Evolutionary conservation across 2,888 invertebrate species (phyloP).

Genomic region (Eurytoma adleriae): DNA sequence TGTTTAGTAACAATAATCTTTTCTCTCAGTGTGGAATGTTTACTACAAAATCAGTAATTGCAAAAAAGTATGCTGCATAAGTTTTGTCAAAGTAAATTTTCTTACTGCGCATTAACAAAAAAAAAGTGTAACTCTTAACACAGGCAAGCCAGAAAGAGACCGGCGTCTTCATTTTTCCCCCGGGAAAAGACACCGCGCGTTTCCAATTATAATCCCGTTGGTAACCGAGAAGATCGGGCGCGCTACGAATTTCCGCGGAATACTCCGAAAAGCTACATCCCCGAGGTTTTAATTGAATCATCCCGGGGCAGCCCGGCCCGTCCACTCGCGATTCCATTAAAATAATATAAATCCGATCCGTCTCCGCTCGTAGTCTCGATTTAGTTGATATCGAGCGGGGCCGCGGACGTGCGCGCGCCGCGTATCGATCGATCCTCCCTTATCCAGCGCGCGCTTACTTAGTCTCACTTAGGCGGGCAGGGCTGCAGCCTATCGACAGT

Average conservation of each 20-base stretch:
- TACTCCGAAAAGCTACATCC: too few species aligned
- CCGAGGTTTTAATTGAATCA: not conserved
- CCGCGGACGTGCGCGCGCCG: not conserved
- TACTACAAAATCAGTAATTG: too few species aligned
- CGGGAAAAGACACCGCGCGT: not conserved
- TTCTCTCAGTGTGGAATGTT: too few species aligned
- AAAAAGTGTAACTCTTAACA: too few species aligned
- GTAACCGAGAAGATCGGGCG: not conserved
- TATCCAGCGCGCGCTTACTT: not conserved
- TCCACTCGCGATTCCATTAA: slow-evolving; percentile 25
- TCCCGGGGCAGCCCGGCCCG: not conserved
- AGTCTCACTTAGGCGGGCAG: slow-evolving; percentile 17
- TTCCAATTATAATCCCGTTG: not conserved
- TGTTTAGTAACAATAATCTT: too few species aligned
- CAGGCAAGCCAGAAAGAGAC: too few species aligned
- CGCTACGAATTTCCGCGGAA: too few species aligned
- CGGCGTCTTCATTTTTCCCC: too few species aligned
- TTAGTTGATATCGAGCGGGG: slow-evolving; percentile 27
- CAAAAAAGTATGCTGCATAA: too few species aligned
- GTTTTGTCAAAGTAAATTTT: too few species aligned
- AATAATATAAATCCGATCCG: not conserved
- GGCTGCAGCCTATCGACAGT: too few species aligned
- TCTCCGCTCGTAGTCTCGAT: slow-evolving; percentile 7
- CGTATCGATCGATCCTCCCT: slow-evolving; percentile 25
- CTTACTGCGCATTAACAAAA: too few species aligned